Evolutionary conservation across 2,113 vertebrate genomes (phyloP), one percentile per base, ranked within the genome.

Genomic region (Helogale parvula): DNA sequence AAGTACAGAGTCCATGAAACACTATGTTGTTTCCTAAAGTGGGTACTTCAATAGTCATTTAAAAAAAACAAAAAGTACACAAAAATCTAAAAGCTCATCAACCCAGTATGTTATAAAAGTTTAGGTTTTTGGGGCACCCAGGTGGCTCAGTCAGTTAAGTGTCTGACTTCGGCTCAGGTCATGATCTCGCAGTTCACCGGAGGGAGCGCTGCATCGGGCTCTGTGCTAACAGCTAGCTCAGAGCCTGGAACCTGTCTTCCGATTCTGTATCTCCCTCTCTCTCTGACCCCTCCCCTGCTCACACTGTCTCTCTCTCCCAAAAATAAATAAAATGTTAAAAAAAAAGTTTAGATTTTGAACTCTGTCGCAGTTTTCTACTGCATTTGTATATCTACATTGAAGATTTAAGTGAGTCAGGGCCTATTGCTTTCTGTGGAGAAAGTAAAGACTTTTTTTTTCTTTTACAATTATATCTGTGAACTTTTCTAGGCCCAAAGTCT

Each of bases 311-410:
- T 47, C 45, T 47, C 45, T 47, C 45, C 10, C 45, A 47, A 47
- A 47, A 47, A 47, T 47, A 47, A 47, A 47, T 47, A 47, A 47
- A 47, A 47, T 10, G 3, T 47, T 10, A 47, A 47, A 47, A 47
- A 47, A 33, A 54, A 95, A 97, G 27, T 74, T 88, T 77, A 82
- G 76, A 9, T 52, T 8, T 95, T 83, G 54, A 87, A 63, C 80
- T 82, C 47, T 76, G n/a, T 72, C 45, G 9, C 9, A 1, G 33
- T 83, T 76, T 72, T 45, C 35, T 54, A 88, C 12, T 66, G 4
- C 1, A 15, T 13, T 81, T 94, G 68, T 41, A 11, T 54, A 77
- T 69, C 15, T 57, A 9, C 66, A 50, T 23, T 25, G 16, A 97
- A 65, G 45, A 81, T 76, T 17, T 60, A 72, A 72, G 17, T 16